Percentiles rank a stretch among this genome's conserved stretches.
phyloP scores from a whole-genome alignment of 1,140 invertebrate genomes.

The Atopsyche davidsoni region DNA sequence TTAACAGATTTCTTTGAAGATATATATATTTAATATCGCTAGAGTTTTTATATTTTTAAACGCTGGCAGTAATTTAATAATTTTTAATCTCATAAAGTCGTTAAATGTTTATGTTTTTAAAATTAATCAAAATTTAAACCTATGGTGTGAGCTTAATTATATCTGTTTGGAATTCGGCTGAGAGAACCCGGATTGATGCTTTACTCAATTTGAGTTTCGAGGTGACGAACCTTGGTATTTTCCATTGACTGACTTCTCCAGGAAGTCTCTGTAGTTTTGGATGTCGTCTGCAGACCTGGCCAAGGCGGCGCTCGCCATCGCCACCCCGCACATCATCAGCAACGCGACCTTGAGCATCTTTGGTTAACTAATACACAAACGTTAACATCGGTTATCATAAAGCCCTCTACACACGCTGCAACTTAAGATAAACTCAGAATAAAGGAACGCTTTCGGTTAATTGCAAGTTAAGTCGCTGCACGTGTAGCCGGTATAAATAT shows the following conservation, averaged over 20 bases:
- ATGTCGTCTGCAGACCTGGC: neutral
- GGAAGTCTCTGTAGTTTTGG: constrained; percentile 3
- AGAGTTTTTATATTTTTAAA: neutral
- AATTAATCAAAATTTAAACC: neutral
- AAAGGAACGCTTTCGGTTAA: neutral
- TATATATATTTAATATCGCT: neutral
- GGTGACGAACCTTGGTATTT: neutral
- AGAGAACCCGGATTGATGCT: no score
- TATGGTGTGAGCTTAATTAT: neutral
- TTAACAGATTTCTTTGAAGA: neutral
- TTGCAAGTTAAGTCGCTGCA: neutral
- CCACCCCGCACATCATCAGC: constrained; percentile 6
- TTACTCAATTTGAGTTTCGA: no score
- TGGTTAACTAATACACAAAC: neutral
- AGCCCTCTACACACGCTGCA: neutral
- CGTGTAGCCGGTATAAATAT: no score
- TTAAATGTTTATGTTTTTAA: neutral
- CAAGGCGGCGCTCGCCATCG: constrained; percentile 1
- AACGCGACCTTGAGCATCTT: neutral
- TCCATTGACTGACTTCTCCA: constrained; percentile 16
- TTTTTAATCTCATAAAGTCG: neutral
- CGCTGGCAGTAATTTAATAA: neutral
- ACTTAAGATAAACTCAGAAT: neutral
- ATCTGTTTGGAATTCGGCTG: neutral
- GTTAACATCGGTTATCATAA: neutral